Base-by-base conservation (phyloP, 2,888 invertebrate genomes). In the Miltochrista miniata region DNA sequence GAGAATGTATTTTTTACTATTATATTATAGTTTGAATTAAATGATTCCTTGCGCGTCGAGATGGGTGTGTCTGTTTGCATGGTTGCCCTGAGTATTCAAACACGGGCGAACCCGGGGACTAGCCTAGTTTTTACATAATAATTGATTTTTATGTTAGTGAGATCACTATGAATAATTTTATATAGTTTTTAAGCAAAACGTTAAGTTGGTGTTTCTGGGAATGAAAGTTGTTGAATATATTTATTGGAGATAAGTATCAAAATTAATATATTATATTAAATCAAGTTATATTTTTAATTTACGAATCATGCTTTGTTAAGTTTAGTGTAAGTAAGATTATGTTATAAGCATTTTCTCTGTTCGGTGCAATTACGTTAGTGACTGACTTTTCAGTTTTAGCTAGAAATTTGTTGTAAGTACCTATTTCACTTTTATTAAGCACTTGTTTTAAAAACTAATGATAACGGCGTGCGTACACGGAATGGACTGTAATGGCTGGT, bases 361-460 rank as follows among this genome's bases (percentile, higher is more conserved):
- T 81, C 78, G 88, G 88, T 89, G 90, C 89, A 88, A 88, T 90
- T 87, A 82, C 73, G 59, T 76, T 81, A 77, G 74, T 70, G 70
- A 72, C 72, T 81, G 79, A 76, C 69, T 15, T 70, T 70, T 79
- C 72, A 76, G 77, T 75, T 73, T 71, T 74, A 75, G 66, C 72
- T 71, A 72, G 72, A 53, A 45, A 60, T 68, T 65, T 31, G 61
- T 48, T 68, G 72, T 70, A 79, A 70, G 64, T 68, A 72, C 71
- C 37, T 51, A 51, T 33, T 77, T 69, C 65, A 62, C 68, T 64
- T 67, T 61, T 63, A 59, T 72, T 74, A 72, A 42, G 73, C 64
- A 64, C 71, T 76, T 70, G 72, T 71, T 69, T 64, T 65, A 73
- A 65, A 70, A 74, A 76, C 73, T 79, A 77, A 81, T 65, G 59